These are phyloP conservation scores for Hucho hucho DNA, from an alignment of 2,113 vertebrate species.

Conservation along the genomic window DNA sequence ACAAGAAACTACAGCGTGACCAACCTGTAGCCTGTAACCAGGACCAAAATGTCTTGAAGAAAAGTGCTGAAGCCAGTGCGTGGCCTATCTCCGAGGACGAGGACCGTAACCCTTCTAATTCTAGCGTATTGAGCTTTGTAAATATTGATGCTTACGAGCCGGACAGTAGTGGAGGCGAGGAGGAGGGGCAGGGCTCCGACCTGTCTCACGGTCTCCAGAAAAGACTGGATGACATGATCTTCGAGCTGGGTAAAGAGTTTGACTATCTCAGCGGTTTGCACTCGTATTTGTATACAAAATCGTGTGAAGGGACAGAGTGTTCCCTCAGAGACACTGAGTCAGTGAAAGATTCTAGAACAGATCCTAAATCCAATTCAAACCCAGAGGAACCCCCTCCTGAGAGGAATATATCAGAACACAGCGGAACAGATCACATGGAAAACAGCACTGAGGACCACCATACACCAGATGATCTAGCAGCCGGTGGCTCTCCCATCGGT, in stretches of 20 bases:
- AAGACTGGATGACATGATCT: slow-evolving; percentile 52
- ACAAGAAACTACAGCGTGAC: slow-evolving; percentile 36
- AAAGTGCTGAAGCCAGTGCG: slow-evolving; percentile 35
- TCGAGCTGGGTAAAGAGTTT: slow-evolving; percentile 55
- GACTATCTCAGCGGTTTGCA: slow-evolving; percentile 48
- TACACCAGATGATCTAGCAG: neutral
- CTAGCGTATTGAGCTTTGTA: slow-evolving; percentile 66
- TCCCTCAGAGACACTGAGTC: slow-evolving; percentile 12
- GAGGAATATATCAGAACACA: slow-evolving; percentile 12
- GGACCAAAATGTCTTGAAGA: slow-evolving; percentile 21
- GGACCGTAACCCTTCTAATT: slow-evolving; percentile 9
- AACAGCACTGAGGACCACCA: neutral
- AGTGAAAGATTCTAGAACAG: slow-evolving; percentile 16
- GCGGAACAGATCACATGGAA: neutral
- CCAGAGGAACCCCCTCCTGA: slow-evolving; percentile 22
- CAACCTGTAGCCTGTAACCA: slow-evolving; percentile 19
- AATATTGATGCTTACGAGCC: slow-evolving; percentile 71
- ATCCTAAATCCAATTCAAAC: slow-evolving; percentile 15
- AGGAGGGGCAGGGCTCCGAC: slow-evolving; percentile 40
- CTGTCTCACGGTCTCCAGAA: slow-evolving; percentile 48
- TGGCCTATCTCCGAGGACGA: slow-evolving; percentile 17
- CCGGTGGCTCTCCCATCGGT: slow-evolving; percentile 8
- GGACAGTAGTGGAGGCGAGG: slow-evolving; percentile 70
- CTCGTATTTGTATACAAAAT: slow-evolving; percentile 36
- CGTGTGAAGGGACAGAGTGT: slow-evolving; percentile 50